Evolutionary conservation across 2,113 vertebrate genomes (phyloP).

Genomic region (Ploceus nigricollis): DNA sequence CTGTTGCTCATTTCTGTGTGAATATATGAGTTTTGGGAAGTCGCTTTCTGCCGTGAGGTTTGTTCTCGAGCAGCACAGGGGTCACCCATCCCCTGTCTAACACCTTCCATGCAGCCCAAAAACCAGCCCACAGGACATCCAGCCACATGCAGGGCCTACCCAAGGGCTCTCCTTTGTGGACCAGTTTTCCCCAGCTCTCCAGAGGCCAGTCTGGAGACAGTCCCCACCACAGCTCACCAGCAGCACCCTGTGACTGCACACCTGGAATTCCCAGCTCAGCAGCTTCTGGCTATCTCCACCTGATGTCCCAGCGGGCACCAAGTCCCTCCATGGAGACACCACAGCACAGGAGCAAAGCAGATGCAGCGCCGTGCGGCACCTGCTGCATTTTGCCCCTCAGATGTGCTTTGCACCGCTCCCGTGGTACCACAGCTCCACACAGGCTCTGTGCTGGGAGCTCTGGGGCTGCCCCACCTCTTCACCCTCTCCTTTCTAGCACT

Average conservation of each 20-base stretch:
- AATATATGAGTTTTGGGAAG: not conserved
- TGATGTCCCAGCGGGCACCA: not conserved
- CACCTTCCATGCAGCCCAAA: not conserved
- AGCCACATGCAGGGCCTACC: not conserved
- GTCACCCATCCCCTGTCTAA: not conserved
- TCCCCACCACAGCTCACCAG: not conserved
- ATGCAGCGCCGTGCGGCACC: not conserved
- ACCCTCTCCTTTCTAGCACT: not conserved
- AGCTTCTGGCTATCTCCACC: not conserved
- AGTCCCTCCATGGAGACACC: not conserved
- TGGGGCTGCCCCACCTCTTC: not conserved
- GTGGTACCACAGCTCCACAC: accelerated
- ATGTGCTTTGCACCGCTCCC: not conserved
- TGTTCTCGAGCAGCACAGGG: accelerated
- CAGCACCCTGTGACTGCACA: not conserved
- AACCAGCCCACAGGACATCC: not conserved
- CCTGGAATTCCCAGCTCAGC: not conserved
- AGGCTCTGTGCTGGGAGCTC: not conserved
- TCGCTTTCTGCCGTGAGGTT: not conserved
- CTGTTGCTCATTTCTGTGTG: conserved; percentile 10
- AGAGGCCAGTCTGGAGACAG: not conserved
- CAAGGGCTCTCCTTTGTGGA: not conserved
- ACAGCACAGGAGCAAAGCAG: not conserved
- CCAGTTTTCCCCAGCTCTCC: not conserved
- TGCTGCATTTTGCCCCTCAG: not conserved